A percentile compares a stretch with the other conserved stretches of the same genome.
phyloP scores from a whole-genome alignment of 2,797 vertebrate species.

The Monodelphis domestica region DNA sequence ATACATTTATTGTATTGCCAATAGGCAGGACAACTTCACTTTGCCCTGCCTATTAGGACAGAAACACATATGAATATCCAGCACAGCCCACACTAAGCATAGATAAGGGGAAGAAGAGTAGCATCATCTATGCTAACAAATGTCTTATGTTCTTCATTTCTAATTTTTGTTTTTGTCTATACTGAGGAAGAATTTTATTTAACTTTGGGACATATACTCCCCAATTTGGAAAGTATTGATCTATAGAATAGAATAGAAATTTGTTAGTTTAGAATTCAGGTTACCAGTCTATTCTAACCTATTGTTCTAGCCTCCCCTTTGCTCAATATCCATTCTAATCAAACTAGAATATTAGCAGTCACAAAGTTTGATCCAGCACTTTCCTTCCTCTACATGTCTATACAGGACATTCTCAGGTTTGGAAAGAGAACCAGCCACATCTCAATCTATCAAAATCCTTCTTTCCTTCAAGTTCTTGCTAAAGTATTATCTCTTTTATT shows the following conservation, averaged over 20 bases:
- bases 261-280: not conserved
- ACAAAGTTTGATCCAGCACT: not conserved
- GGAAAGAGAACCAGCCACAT: not conserved
- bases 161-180: no score
- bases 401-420: not conserved
- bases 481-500: not conserved
- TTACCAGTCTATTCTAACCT: not conserved
- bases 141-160: no score
- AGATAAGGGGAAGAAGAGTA: no score
- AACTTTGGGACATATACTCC: not conserved
- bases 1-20: not conserved
- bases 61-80: not conserved
- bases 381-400: not conserved
- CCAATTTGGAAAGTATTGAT: no score
- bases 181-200: not conserved
- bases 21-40: not conserved
- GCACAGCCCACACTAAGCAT: no score
- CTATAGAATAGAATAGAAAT: no score
- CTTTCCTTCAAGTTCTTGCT: not conserved
- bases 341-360: not conserved
- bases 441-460: not conserved
- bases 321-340: not conserved
- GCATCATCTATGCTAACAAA: no score
- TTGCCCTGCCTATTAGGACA: not conserved
- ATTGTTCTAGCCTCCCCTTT: not conserved